These are phyloP conservation scores for Acronicta leporina DNA, from an alignment of 2,888 invertebrate genomes.

Conservation along the genomic window DNA sequence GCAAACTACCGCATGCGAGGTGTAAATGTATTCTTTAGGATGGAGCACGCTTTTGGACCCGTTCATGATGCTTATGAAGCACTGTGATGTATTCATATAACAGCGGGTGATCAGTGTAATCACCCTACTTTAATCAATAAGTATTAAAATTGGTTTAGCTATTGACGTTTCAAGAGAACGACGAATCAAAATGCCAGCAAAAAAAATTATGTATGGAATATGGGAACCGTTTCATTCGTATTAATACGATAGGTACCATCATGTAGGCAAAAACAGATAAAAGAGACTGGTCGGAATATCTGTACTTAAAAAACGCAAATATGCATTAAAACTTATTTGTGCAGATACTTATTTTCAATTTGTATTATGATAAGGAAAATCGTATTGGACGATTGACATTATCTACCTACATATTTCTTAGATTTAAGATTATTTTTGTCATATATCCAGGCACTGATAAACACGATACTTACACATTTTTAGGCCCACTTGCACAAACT, in stretches of 20 bases:
- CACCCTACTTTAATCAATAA: conserved; percentile 1
- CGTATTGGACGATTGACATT: conserved; percentile 25
- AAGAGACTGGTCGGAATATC: conserved; percentile 11
- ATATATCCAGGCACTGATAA: conserved; percentile 6
- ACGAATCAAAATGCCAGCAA: not conserved
- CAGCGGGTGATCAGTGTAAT: not conserved
- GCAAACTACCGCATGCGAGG: conserved; percentile 59
- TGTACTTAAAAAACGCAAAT: conserved; percentile 3
- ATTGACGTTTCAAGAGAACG: not conserved
- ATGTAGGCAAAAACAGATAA: no score
- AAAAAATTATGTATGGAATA: no score
- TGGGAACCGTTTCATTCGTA: not conserved
- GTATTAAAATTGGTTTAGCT: not conserved
- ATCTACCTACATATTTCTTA: conserved; percentile 13
- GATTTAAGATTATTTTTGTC: conserved; percentile 14
- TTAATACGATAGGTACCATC: not conserved
- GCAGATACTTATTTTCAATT: conserved; percentile 30
- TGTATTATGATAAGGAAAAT: conserved; percentile 19
- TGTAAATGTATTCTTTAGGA: conserved; percentile 50
- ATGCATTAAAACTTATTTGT: conserved; percentile 1
- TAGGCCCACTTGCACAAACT: not conserved
- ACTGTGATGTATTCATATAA: conserved; percentile 8
- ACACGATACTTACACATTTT: conserved; percentile 4
- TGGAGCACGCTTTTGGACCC: conserved; percentile 46
- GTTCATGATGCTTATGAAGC: conserved; percentile 29